phyloP scores from a whole-genome alignment of 2,797 vertebrate genomes.

The Limnodromus scolopaceus region DNA sequence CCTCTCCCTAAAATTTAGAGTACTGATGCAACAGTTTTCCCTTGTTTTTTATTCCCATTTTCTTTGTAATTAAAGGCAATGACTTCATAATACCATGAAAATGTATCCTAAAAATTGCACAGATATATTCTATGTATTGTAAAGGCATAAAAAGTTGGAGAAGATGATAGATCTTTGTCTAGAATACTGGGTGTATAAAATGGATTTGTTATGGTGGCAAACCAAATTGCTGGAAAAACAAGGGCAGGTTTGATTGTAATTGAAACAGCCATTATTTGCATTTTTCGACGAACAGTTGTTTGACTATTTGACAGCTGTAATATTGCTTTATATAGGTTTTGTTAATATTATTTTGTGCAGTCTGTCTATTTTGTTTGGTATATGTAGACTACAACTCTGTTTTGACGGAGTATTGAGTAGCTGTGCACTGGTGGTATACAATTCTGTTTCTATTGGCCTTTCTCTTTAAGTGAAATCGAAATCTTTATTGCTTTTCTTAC shows the following conservation, averaged over 20 bases:
- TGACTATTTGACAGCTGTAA: neutral
- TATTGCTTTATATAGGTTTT: neutral
- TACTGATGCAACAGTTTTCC: neutral
- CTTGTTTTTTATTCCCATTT: neutral
- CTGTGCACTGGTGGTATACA: neutral
- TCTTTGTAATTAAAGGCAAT: neutral
- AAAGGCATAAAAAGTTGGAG: neutral
- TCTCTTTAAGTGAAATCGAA: neutral
- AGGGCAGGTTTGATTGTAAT: neutral
- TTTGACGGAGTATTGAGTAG: neutral
- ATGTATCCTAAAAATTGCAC: neutral
- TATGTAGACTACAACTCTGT: neutral
- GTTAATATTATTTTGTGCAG: neutral
- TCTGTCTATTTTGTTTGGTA: neutral
- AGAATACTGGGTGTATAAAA: neutral
- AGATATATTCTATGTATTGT: accelerated
- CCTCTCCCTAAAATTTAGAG: neutral
- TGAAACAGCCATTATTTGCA: neutral
- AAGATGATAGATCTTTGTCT: neutral
- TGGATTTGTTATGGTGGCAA: neutral
- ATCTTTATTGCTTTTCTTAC: neutral
- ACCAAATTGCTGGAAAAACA: neutral
- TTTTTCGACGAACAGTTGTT: neutral
- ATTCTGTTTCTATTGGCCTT: neutral
- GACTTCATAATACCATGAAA: neutral